A percentile compares a stretch with the other conserved stretches of the same genome.
phyloP scores from a whole-genome alignment of 2,797 vertebrate genomes.

The Darevskia nairensis region DNA sequence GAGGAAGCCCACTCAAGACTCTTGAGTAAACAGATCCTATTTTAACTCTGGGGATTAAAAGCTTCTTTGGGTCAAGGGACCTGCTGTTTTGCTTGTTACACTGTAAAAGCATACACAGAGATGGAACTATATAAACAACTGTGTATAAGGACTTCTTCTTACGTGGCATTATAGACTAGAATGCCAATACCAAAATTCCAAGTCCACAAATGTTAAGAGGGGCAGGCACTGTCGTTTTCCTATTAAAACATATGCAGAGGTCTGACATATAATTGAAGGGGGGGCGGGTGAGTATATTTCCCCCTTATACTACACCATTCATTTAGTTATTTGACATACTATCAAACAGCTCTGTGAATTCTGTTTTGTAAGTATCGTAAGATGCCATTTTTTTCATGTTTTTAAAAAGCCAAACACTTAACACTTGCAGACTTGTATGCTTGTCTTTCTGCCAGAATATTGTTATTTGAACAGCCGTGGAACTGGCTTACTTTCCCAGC shows the following conservation, averaged over 20 bases:
- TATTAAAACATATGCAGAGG: neutral
- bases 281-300: neutral
- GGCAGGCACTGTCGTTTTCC: too few species aligned
- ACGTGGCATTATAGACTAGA: neutral
- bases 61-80: neutral
- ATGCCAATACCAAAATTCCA: neutral
- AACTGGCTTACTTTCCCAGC: neutral
- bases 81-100: neutral
- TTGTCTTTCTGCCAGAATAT: neutral
- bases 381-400: neutral
- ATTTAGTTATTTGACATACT: too few species aligned
- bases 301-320: neutral
- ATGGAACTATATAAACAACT: neutral
- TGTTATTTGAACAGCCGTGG: neutral
- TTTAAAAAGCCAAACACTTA: neutral
- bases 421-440: neutral
- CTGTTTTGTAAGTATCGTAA: neutral
- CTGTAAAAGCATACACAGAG: neutral
- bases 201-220: neutral
- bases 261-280: neutral
- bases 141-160: neutral
- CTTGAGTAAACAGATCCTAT: neutral
- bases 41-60: neutral
- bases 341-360: neutral
- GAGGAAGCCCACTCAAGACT: neutral